phyloP scores from a whole-genome alignment of 2,797 vertebrate species.

The Schizothorax lantsangensis region DNA sequence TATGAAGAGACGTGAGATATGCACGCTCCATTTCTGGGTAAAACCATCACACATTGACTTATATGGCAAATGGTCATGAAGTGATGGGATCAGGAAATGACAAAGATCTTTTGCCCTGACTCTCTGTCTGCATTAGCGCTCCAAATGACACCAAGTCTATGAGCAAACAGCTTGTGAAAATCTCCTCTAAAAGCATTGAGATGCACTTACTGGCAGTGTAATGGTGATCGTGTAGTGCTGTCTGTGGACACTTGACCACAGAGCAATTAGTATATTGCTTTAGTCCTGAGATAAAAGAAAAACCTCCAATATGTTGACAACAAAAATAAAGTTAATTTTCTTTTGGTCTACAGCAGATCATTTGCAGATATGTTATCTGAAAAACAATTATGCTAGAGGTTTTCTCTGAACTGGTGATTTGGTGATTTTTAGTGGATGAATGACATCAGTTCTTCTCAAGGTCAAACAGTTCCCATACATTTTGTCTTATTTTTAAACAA shows the following conservation, averaged over 20 bases:
- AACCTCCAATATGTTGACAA: neutral
- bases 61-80: constrained; percentile 12
- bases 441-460: neutral
- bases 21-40: neutral
- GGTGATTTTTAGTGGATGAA: neutral
- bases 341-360: neutral
- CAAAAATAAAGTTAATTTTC: neutral
- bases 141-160: constrained; percentile 12
- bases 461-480: neutral
- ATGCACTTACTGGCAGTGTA: constrained; percentile 37
- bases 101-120: neutral
- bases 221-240: constrained; percentile 24
- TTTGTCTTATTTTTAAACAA: neutral
- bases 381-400: neutral
- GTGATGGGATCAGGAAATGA: constrained; percentile 35
- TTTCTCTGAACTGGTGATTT: neutral
- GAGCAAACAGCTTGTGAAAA: constrained; percentile 8
- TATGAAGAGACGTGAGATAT: no score
- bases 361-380: neutral
- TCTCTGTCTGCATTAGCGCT: constrained; percentile 31
- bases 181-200: constrained; percentile 31
- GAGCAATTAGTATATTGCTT: constrained; percentile 19
- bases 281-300: neutral
- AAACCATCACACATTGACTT: neutral
- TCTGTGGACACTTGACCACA: constrained; percentile 9